Conservation (phyloP, 2,888 invertebrate genomes). For the Ennomos fuscantarius region DNA sequence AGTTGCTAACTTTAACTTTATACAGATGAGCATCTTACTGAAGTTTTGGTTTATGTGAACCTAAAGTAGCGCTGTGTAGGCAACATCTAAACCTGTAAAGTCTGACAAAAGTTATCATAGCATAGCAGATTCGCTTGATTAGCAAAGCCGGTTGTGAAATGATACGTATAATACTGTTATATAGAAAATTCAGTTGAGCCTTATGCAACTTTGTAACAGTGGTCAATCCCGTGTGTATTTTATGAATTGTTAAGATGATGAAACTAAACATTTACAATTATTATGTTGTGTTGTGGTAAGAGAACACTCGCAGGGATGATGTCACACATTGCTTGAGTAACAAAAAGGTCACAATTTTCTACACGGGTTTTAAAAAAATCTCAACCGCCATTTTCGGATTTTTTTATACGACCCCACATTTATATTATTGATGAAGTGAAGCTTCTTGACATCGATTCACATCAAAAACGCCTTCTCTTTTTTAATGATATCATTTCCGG, state of each 20-base stretch:
- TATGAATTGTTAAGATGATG: background rate
- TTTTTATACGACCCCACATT: no score
- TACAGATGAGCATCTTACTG: no score
- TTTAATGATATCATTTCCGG: no score
- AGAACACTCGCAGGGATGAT: background rate
- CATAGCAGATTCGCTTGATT: background rate
- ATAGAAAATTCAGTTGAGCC: background rate
- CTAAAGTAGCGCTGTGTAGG: background rate
- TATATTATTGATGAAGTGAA: no score
- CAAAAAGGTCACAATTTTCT: no score
- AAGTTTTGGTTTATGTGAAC: no score
- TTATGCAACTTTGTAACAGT: background rate
- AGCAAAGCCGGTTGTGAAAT: slow-evolving; percentile 5
- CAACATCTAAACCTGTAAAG: background rate
- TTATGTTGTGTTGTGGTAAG: background rate
- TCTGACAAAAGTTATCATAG: background rate
- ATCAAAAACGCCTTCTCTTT: no score
- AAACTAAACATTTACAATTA: slow-evolving; percentile 9
- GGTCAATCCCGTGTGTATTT: background rate
- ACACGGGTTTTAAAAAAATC: no score
- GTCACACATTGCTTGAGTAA: no score
- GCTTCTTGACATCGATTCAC: no score
- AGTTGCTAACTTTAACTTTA: no score
- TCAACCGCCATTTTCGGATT: no score
- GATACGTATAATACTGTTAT: background rate